Base-by-base conservation (phyloP, 1,140 invertebrate genomes). In the Stratiolaelaps scimitus region DNA sequence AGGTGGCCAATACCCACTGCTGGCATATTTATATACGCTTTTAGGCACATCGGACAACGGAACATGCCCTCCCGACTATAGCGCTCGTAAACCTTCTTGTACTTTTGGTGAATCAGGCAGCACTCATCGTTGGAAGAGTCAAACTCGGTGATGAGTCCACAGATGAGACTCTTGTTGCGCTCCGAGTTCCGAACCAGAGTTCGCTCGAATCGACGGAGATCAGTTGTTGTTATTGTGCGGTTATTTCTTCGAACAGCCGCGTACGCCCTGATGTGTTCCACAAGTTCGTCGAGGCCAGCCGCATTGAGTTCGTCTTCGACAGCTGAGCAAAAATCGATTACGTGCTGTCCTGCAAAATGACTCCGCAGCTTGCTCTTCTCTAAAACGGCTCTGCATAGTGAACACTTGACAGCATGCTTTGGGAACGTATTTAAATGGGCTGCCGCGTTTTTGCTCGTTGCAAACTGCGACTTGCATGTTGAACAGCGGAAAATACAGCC, bases 61-160 rank as follows among this genome's bases (percentile, higher is more conserved):
- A 60, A 60, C 15, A 60, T 23, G 53, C 34, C 53, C 4, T 60
- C 34, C 20, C 53, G 26, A 23, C n/a, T 20, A 34, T 60, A 60
- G 53, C 53, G 53, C 10, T 60, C 34, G 53, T 60, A 60, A 2
- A 60, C 34, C 26, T 60, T 60, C 53, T 34, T 26, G 34, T 60
- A 60, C 34, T 60, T 60, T 34, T 60, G 26, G 10, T 60, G 53
- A 10, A 60, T 60, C 15, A 34, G 26, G 34, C 53, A 60, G 34
- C 53, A 60, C 17, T 60, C 53, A 4, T 26, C 53, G 17, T 60
- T 34, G 23, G 17, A 20, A 34, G 15, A 60, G 26, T 60, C 15
- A 10, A 60, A 60, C n/a, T 60, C 53, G 20, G 26, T 29, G 23
- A 60, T 60, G 15, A 29, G 53, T n/a, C 53, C 53, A 26, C 53